Conservation (phyloP, 2,888 invertebrate genomes). For the Himalopsyche anomala region DNA sequence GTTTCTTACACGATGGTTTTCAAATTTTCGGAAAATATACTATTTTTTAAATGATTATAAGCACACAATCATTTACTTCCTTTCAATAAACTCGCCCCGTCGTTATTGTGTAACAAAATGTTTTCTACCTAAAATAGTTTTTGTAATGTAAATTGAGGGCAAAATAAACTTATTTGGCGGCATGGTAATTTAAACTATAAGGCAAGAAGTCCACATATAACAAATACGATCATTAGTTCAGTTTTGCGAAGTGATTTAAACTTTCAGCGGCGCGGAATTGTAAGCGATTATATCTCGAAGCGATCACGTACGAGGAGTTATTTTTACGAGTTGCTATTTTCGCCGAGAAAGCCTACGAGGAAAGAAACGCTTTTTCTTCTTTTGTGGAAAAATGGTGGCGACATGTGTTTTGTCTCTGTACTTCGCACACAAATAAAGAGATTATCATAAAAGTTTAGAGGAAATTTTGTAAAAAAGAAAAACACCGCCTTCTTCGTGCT, state of each 20-base stretch:
- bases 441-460: conserved; percentile 16
- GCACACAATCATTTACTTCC: too few species aligned
- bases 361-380: background rate
- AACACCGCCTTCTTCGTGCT: too few species aligned
- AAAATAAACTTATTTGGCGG: background rate
- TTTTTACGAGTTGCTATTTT: conserved; percentile 29
- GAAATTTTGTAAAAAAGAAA: background rate
- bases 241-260: conserved; percentile 22
- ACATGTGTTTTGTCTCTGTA: conserved; percentile 21
- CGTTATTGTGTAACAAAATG: too few species aligned
- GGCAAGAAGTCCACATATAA: conserved; percentile 2
- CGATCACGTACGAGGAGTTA: conserved; percentile 18
- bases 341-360: background rate
- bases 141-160: background rate
- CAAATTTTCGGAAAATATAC: too few species aligned
- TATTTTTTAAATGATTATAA: too few species aligned
- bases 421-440: conserved; percentile 9
- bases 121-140: too few species aligned
- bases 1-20: too few species aligned
- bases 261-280: background rate
- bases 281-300: conserved; percentile 9
- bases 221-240: conserved; percentile 12
- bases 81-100: too few species aligned
- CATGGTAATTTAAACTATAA: conserved; percentile 4
- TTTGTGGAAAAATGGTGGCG: background rate